Evolutionary conservation across 2,113 vertebrate species (phyloP).

Genomic region (Thermophis baileyi): DNA sequence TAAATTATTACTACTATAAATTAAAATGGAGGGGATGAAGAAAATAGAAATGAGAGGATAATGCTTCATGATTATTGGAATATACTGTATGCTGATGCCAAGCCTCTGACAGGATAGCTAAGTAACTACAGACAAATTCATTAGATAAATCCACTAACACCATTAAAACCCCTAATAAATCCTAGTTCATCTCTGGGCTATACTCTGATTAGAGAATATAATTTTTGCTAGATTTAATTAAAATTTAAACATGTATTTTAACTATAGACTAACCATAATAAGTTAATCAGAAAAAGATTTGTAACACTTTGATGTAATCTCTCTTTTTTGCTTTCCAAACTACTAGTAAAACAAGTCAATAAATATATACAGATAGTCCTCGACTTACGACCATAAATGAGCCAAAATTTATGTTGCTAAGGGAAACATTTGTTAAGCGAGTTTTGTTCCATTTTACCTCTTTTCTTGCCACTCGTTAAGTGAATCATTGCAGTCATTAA

Average conservation of each 20-base stretch:
- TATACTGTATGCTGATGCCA: background rate
- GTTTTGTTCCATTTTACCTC: too few relatives aligned
- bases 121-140: background rate
- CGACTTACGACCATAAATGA: too few relatives aligned
- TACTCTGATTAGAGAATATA: background rate
- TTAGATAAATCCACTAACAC: background rate
- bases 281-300: background rate
- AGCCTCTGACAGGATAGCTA: background rate
- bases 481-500: too few relatives aligned
- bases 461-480: too few relatives aligned
- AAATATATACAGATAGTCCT: background rate
- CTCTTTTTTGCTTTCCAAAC: background rate
- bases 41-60: background rate
- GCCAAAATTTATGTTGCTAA: too few relatives aligned
- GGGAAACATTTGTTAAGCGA: too few relatives aligned
- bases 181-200: background rate
- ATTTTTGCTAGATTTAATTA: background rate
- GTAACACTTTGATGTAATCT: background rate
- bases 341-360: background rate
- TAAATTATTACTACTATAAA: too few relatives aligned
- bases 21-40: background rate
- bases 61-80: background rate
- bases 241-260: background rate
- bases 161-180: background rate
- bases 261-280: background rate